These are phyloP conservation scores for Holocentrus rufus DNA, from an alignment of 2,797 vertebrate genomes.

Conservation along the genomic window DNA sequence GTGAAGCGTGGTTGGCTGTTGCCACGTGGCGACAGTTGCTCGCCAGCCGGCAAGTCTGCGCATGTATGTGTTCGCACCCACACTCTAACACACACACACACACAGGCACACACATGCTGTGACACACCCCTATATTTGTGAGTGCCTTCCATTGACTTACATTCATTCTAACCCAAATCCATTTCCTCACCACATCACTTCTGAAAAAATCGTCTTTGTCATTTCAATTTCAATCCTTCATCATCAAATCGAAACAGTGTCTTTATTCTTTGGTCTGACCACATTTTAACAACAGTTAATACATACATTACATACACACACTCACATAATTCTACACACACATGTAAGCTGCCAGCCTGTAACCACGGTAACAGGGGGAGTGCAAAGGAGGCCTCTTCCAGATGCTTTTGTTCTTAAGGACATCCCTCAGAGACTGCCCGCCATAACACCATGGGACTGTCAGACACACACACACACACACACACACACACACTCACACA, in stretches of 20 bases:
- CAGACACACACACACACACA: constrained; percentile 8
- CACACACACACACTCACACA: constrained; percentile 1
- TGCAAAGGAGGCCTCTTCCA: constrained; percentile 72
- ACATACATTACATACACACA: constrained; percentile 39
- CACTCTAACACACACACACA: constrained; percentile 19
- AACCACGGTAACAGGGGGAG: constrained; percentile 75
- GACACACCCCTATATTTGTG: constrained; percentile 45
- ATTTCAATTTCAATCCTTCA: no score
- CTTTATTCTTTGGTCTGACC: no score
- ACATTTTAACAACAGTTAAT: constrained; percentile 22
- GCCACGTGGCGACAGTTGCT: constrained; percentile 74
- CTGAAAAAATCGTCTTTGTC: no score
- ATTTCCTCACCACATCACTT: neutral
- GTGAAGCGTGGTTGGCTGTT: constrained; percentile 72
- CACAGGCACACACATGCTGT: constrained; percentile 3
- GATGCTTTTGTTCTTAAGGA: constrained; percentile 79
- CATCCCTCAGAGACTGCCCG: constrained; percentile 77
- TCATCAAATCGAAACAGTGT: no score
- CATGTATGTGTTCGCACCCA: constrained; percentile 29
- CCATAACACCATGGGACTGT: constrained; percentile 64
- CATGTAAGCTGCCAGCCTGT: constrained; percentile 61
- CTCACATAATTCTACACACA: constrained; percentile 46
- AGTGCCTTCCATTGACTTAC: constrained; percentile 20
- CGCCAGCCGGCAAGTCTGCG: constrained; percentile 62
- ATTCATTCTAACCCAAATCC: constrained; percentile 22